Evolutionary conservation across 2,113 vertebrate species (phyloP).

Genomic region (Oryzias celebensis): DNA sequence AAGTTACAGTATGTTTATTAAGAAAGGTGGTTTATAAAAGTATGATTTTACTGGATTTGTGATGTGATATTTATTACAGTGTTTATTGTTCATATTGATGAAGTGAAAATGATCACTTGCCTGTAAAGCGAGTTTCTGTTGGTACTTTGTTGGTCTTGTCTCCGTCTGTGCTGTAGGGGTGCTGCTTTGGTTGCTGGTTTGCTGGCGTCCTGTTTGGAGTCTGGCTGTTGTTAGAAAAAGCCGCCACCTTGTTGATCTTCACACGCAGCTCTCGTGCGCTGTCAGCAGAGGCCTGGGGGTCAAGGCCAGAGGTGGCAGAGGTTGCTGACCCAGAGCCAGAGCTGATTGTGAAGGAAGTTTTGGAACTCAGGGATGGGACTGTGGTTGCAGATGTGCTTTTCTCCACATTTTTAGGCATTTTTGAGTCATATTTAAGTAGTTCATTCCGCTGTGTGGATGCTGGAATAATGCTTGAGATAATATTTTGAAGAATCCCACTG

Average conservation of each 20-base stretch:
- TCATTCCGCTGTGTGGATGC: constrained; percentile 24
- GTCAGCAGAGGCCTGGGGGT: constrained; percentile 42
- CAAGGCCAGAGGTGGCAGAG: constrained; percentile 5
- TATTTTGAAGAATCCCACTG: constrained; percentile 20
- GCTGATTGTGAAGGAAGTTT: constrained; percentile 18
- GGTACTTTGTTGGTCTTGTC: constrained; percentile 16
- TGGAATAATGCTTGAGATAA: constrained; percentile 36
- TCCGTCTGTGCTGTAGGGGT: constrained; percentile 18
- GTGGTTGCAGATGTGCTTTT: constrained; percentile 9
- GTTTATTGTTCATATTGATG: neutral
- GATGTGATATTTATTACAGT: neutral
- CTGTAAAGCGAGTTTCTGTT: constrained; percentile 30
- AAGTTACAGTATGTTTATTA: neutral
- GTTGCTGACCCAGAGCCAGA: constrained; percentile 38
- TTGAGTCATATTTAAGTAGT: constrained; percentile 6
- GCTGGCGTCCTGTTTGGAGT: constrained; percentile 19
- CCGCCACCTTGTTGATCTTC: constrained; percentile 70
- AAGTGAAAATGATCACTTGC: constrained; percentile 41
- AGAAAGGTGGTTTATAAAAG: neutral
- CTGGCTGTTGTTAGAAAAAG: constrained; percentile 53
- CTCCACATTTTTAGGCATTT: constrained; percentile 5
- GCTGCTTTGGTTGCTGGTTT: constrained; percentile 11
- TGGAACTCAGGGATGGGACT: constrained; percentile 1
- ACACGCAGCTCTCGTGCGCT: constrained; percentile 65
- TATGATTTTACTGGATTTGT: neutral